These are phyloP conservation scores for Onthophagus sagittarius DNA, from an alignment of 2,888 invertebrate species.

Conservation along the genomic window DNA sequence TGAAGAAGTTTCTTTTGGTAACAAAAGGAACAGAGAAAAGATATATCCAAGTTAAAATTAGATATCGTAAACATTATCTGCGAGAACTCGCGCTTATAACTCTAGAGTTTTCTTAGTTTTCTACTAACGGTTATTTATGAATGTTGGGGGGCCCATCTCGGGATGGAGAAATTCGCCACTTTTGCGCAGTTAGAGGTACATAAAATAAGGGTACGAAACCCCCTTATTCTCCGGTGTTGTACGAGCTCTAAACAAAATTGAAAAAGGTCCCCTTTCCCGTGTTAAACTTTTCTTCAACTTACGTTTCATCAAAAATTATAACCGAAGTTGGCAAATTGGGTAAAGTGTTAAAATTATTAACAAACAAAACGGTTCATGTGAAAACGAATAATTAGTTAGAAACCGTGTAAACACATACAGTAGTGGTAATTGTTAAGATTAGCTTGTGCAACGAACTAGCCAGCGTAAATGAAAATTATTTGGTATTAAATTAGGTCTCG, in stretches of 20 bases:
- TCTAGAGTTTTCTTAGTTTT: conserved; percentile 26
- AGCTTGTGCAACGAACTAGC: neutral
- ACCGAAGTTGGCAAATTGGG: neutral
- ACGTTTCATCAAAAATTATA: neutral
- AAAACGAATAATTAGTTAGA: neutral
- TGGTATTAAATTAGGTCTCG: neutral
- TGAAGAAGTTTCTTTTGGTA: conserved; percentile 15
- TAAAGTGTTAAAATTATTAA: neutral
- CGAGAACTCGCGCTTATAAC: conserved; percentile 20
- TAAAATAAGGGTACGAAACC: neutral
- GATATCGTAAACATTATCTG: conserved; percentile 28
- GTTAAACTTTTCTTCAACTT: neutral
- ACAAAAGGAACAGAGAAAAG: conserved; percentile 7
- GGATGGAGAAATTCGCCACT: neutral
- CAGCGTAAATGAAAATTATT: neutral
- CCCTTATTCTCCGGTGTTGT: neutral
- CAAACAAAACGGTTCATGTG: neutral
- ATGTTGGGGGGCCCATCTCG: neutral
- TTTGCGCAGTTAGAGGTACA: neutral
- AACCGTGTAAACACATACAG: neutral
- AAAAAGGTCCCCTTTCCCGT: neutral
- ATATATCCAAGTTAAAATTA: conserved; percentile 29
- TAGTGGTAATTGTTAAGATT: neutral
- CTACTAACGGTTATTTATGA: conserved; percentile 19
- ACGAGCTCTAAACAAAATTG: neutral